Evolutionary conservation across 2,888 invertebrate species (phyloP).

Genomic region (Macaria liturata): DNA sequence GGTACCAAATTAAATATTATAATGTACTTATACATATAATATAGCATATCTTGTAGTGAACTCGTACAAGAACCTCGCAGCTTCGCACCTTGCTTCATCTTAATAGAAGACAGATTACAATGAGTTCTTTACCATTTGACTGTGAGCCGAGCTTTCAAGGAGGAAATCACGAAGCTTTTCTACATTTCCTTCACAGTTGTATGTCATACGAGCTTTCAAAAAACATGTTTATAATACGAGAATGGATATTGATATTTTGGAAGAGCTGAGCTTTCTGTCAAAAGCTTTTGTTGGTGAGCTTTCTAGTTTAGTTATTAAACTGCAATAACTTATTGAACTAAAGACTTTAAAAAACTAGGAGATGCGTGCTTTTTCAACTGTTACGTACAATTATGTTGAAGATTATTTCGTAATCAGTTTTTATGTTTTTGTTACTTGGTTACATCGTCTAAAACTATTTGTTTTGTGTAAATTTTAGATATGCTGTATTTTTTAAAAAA

Average conservation of each 20-base stretch:
- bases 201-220: slow-evolving; percentile 40
- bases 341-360: no score
- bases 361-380: not conserved
- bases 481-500: no score
- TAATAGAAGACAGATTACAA: slow-evolving; percentile 23
- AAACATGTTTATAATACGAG: slow-evolving; percentile 36
- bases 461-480: no score
- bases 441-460: no score
- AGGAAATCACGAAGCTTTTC: slow-evolving; percentile 70
- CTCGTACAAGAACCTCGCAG: not conserved
- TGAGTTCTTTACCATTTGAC: slow-evolving; percentile 12
- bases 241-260: slow-evolving; percentile 12
- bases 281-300: slow-evolving; percentile 16
- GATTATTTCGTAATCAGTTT: no score
- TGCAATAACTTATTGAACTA: not conserved
- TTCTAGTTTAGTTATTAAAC: slow-evolving; percentile 21
- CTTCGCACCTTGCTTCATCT: slow-evolving; percentile 16
- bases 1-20: no score
- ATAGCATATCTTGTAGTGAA: slow-evolving; percentile 8
- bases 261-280: slow-evolving; percentile 10
- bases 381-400: no score
- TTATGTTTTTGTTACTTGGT: no score
- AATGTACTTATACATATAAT: not conserved
- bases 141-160: slow-evolving; percentile 42
- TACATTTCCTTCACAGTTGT: slow-evolving; percentile 32